Evolutionary conservation across 2,797 vertebrate species (phyloP), one percentile per base, ranked within the genome.

Genomic region (Hippoglossus hippoglossus): DNA sequence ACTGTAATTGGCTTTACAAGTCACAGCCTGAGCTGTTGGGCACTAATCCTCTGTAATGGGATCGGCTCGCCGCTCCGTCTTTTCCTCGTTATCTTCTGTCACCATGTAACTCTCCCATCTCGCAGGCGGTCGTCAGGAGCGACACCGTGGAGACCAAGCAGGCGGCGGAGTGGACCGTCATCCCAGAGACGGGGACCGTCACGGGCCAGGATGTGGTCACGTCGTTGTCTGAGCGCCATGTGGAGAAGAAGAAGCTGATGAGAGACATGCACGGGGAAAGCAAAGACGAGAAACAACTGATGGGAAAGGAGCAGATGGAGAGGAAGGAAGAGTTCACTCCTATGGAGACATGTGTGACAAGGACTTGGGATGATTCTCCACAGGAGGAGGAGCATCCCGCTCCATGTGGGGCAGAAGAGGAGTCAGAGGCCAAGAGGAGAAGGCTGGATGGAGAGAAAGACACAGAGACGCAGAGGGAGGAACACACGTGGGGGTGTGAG

Each of bases 31-130:
- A 62, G 88, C 85, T 88, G 77, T 72, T 63, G 50, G 28, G 34
- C 71, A 50, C 79, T 91, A 92, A 93, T 93, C 91, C 86, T 50
- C 49, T n/a, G 73, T 92, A 90, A 92, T 91, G 82, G 86, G 84
- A 91, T 92, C 54, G 62, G 41, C 59, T 66, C 50, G 18, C 59
- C 7, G 51, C 68, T 73, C 73, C 54, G 25, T 60, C 63, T 73
- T 64, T 56, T 67, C 57, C 73, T 70, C 64, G 36, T 52, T 63
- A 31, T 67, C 54, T 19, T 76, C 73, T 60, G 71, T 82, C 77
- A 65, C 64, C 13, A 3, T 73, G 63, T 16, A 5, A 36, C 71
- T 81, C 66, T 79, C 55, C 57, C 71, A 34, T 80, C 63, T 69
- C 28, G 3, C 75, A 94, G 93, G 80, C 60, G 2, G 71, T 88